A percentile compares a stretch with the other conserved stretches of the same genome.
These are phyloP conservation scores for Oegoconia quadripuncta DNA, from an alignment of 2,888 invertebrate species.

Conservation along the genomic window DNA sequence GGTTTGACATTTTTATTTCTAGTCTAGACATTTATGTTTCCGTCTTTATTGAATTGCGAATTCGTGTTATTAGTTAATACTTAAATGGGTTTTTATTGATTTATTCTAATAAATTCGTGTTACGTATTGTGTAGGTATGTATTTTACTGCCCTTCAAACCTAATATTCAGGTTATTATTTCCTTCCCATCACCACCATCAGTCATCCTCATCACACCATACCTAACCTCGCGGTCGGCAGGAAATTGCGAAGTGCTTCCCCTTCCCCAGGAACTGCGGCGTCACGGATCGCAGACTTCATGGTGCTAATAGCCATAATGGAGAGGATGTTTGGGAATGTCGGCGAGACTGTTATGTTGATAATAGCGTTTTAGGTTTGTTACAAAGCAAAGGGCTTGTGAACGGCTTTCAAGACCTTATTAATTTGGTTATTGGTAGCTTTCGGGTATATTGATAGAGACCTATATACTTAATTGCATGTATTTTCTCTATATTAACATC, in stretches of 20 bases:
- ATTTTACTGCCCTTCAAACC: not conserved
- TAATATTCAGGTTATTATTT: constrained; percentile 40
- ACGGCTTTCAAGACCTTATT: no score
- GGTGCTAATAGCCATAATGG: constrained; percentile 19
- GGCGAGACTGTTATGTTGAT: constrained; percentile 12
- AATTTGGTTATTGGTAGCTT: no score
- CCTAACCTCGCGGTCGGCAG: constrained; percentile 48
- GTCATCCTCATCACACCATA: constrained; percentile 37
- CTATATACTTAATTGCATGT: no score
- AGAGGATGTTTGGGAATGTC: constrained; percentile 3
- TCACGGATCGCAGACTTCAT: constrained; percentile 30
- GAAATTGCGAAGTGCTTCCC: constrained; percentile 52
- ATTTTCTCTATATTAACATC: no score
- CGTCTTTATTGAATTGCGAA: no score
- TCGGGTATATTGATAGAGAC: no score
- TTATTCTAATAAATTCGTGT: not conserved
- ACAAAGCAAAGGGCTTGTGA: no score
- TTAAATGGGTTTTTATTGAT: no score
- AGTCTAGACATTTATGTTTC: not conserved
- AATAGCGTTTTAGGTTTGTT: no score
- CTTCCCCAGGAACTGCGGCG: constrained; percentile 23
- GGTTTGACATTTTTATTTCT: not conserved
- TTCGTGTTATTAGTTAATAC: no score
- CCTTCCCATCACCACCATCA: constrained; percentile 44
- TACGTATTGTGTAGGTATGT: not conserved